These are phyloP conservation scores for Thamnophis elegans DNA, from an alignment of 2,797 vertebrate genomes.

Conservation along the genomic window DNA sequence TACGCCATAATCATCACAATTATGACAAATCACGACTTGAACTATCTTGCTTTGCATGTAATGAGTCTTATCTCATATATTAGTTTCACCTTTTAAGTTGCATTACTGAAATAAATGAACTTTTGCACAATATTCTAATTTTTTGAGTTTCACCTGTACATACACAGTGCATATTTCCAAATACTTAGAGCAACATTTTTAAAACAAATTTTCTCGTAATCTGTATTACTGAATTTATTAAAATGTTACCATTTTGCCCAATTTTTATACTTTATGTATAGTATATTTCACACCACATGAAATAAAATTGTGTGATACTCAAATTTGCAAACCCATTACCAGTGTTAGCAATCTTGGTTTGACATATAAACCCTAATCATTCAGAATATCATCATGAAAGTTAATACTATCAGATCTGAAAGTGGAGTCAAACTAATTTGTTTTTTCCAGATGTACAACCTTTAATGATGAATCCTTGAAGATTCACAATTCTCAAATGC, in stretches of 20 bases:
- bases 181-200: slow-evolving; percentile 73
- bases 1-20: no score
- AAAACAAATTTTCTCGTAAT: slow-evolving; percentile 70
- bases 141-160: no score
- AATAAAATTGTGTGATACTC: slow-evolving; percentile 57
- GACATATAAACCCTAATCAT: slow-evolving; percentile 61
- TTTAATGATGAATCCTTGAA: slow-evolving; percentile 63
- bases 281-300: slow-evolving; percentile 65
- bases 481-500: slow-evolving; percentile 62
- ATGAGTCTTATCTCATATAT: no score
- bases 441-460: slow-evolving; percentile 36
- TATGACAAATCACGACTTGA: no score
- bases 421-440: slow-evolving; percentile 38
- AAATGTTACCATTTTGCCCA: slow-evolving; percentile 64
- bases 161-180: slow-evolving; percentile 74
- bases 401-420: neutral
- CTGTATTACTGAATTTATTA: slow-evolving; percentile 72
- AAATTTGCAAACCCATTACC: slow-evolving; percentile 65
- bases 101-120: no score
- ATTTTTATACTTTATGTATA: slow-evolving; percentile 68
- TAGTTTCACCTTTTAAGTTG: no score
- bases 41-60: no score
- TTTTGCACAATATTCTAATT: no score
- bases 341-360: slow-evolving; percentile 71
- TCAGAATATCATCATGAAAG: slow-evolving; percentile 44